phyloP scores from a whole-genome alignment of 2,113 vertebrate species.

The Erinaceus europaeus region DNA sequence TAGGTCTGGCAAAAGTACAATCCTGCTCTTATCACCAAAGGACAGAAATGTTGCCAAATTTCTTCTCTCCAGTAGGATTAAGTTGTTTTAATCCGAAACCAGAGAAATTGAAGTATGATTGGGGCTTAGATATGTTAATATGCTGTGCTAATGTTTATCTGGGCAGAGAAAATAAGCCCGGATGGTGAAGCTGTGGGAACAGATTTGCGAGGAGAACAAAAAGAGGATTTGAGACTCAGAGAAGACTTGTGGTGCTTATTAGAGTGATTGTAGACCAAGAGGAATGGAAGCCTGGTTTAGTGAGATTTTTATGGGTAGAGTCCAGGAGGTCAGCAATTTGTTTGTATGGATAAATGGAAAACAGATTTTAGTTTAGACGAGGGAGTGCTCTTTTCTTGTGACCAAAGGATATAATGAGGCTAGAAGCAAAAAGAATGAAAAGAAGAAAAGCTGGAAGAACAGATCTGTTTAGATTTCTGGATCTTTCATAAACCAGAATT shows the following conservation, averaged over 20 bases:
- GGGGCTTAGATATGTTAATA: constrained; percentile 60
- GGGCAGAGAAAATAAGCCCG: constrained; percentile 46
- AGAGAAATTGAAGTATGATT: constrained; percentile 44
- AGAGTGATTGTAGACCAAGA: neutral
- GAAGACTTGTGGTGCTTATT: neutral
- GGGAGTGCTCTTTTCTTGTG: constrained; percentile 13
- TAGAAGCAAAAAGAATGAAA: neutral
- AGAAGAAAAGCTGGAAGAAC: neutral
- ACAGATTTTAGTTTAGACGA: neutral
- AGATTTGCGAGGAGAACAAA: constrained; percentile 36
- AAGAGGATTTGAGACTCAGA: constrained; percentile 24
- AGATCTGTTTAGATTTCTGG: neutral
- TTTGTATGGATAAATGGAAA: constrained; percentile 8
- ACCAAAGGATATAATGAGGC: neutral
- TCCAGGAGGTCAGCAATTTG: neutral
- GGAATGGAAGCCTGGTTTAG: neutral
- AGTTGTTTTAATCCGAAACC: constrained; percentile 52
- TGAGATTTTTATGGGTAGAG: neutral
- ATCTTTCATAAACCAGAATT: neutral
- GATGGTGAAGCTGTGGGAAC: neutral
- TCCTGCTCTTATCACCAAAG: constrained; percentile 41
- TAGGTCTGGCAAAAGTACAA: constrained; percentile 27
- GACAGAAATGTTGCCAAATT: constrained; percentile 50
- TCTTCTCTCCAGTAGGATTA: constrained; percentile 48
- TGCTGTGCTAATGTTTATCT: constrained; percentile 50